A percentile compares a stretch with the other conserved stretches of the same genome.
Conservation (phyloP, 2,888 invertebrate species). For the Petrophora chlorosata region DNA sequence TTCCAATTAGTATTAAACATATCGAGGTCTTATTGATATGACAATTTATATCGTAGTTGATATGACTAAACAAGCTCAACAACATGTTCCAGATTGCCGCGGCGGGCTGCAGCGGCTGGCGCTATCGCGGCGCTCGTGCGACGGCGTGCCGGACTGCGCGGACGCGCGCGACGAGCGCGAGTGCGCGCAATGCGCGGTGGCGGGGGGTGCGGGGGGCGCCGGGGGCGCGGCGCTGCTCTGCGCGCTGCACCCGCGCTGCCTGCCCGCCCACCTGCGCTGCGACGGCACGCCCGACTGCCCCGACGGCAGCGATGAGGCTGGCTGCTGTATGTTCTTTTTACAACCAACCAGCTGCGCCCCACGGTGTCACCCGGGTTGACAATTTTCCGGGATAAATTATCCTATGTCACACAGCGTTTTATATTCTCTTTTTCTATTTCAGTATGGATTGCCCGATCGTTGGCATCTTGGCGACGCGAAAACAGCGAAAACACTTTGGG, state of each 20-base stretch:
- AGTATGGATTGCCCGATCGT: conserved; percentile 91
- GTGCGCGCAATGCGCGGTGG: conserved; percentile 90
- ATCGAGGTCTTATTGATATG: too few species aligned
- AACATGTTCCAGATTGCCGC: conserved; percentile 85
- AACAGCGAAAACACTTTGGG: conserved; percentile 88
- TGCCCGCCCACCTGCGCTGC: conserved; percentile 88
- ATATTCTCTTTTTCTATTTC: too few species aligned
- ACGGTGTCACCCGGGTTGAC: too few species aligned
- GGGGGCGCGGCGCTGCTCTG: conserved; percentile 87
- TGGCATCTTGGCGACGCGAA: conserved; percentile 85
- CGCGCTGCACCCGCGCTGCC: conserved; percentile 90
- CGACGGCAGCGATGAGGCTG: conserved; percentile 93
- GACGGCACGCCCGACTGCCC: conserved; percentile 93
- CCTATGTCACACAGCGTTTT: too few species aligned
- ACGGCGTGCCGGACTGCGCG: conserved; percentile 93
- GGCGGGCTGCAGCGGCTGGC: conserved; percentile 89
- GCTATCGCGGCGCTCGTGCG: conserved; percentile 90
- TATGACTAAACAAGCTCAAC: background rate
- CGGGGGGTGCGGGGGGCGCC: conserved; percentile 82
- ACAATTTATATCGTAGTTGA: too few species aligned
- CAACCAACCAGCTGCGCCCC: too few species aligned
- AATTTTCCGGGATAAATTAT: too few species aligned
- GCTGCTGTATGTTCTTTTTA: conserved; percentile 88
- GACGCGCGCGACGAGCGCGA: conserved; percentile 91
- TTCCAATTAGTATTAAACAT: too few species aligned